Evolutionary conservation across 2,888 invertebrate species (phyloP).

Genomic region (Phyto melanocephala): DNA sequence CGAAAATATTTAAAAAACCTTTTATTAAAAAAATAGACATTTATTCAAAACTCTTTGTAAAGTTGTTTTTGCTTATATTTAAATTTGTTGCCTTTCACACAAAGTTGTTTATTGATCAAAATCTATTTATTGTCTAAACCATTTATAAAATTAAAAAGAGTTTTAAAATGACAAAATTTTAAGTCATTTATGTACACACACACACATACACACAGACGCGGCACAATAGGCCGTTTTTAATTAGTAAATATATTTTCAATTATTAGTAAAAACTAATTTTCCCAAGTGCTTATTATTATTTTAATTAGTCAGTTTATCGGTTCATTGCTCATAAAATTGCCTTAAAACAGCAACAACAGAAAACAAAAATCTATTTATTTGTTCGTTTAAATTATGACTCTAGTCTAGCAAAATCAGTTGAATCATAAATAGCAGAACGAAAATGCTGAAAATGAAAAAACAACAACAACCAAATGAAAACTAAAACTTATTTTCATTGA

Average conservation of each 20-base stretch:
- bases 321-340: slow-evolving; percentile 23
- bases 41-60: too few relatives aligned
- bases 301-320: slow-evolving; percentile 49
- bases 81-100: too few relatives aligned
- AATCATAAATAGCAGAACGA: slow-evolving; percentile 18
- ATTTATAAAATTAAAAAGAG: too few relatives aligned
- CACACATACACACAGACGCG: background rate
- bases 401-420: slow-evolving; percentile 16
- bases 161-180: too few relatives aligned
- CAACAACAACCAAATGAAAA: slow-evolving; percentile 9
- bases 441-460: background rate
- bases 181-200: background rate
- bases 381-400: slow-evolving; percentile 22
- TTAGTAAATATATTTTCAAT: slow-evolving; percentile 42
- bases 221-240: slow-evolving; percentile 10
- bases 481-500: slow-evolving; percentile 3
- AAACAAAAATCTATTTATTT: slow-evolving; percentile 9
- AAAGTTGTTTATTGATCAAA: too few relatives aligned
- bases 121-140: too few relatives aligned
- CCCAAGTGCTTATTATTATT: slow-evolving; percentile 47
- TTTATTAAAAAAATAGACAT: too few relatives aligned
- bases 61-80: too few relatives aligned
- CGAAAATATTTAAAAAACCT: too few relatives aligned
- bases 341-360: background rate
- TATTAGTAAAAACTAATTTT: slow-evolving; percentile 45